These are phyloP conservation scores for Sialia sialis DNA, from an alignment of 2,113 vertebrate species.

Conservation along the genomic window DNA sequence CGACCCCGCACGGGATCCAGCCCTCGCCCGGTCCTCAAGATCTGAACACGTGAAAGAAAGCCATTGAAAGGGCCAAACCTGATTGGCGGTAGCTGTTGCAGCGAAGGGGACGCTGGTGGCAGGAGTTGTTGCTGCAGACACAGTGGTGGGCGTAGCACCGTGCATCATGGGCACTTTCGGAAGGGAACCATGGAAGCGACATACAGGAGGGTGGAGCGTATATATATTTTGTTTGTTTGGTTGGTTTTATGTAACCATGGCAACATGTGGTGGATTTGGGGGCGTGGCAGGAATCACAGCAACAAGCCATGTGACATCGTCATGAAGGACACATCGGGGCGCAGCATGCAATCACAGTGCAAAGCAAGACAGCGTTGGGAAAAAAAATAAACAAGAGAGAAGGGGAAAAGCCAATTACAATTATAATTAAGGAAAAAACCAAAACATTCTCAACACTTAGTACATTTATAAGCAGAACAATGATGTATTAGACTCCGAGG, in stretches of 20 bases:
- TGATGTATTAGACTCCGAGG: constrained; percentile 65
- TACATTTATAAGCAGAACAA: constrained; percentile 77
- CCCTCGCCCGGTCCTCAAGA: constrained; percentile 38
- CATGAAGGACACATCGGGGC: constrained; percentile 82
- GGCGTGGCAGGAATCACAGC: constrained; percentile 82
- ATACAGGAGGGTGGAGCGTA: constrained; percentile 82
- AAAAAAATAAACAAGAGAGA: constrained; percentile 75
- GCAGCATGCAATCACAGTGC: constrained; percentile 81
- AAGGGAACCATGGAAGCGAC: constrained; percentile 88
- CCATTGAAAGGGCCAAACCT: constrained; percentile 94
- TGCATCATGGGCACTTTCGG: constrained; percentile 99
- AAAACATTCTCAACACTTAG: constrained; percentile 78
- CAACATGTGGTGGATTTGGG: constrained; percentile 78
- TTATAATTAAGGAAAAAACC: constrained; percentile 83
- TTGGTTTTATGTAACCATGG: constrained; percentile 81
- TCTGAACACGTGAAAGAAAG: constrained; percentile 78
- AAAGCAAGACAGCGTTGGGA: constrained; percentile 78
- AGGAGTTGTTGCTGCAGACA: constrained; percentile 95
- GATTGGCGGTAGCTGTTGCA: constrained; percentile 93
- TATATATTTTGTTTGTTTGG: background rate
- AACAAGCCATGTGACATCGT: constrained; percentile 88
- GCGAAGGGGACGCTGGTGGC: constrained; percentile 95
- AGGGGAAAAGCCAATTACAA: constrained; percentile 86
- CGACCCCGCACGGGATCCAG: background rate
- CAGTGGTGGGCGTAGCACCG: constrained; percentile 95